Evolutionary conservation across 2,113 vertebrate species (phyloP).

Genomic region (Toxostoma redivivum): DNA sequence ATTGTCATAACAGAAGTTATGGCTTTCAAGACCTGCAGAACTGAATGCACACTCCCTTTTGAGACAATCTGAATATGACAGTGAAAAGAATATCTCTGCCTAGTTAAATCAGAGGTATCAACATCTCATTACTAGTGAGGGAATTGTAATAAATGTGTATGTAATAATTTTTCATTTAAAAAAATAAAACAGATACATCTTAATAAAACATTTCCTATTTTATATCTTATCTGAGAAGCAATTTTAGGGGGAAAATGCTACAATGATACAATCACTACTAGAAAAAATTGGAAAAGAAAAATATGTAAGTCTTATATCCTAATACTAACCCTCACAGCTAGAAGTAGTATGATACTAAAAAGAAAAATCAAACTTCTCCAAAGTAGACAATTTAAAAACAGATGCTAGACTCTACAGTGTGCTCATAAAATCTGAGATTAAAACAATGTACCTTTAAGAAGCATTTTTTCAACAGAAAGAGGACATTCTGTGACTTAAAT

Average conservation of each 20-base stretch:
- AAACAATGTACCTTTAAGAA: constrained; percentile 10
- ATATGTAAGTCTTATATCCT: fast-evolving
- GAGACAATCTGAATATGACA: background rate
- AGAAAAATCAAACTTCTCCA: background rate
- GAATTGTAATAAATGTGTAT: background rate
- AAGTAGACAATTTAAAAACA: background rate
- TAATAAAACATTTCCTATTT: background rate
- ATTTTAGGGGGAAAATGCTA: background rate
- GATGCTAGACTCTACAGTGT: background rate
- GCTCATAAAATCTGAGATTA: background rate
- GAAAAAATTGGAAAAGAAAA: background rate
- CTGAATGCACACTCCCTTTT: background rate
- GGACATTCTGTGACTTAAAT: constrained; percentile 5
- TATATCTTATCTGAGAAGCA: background rate
- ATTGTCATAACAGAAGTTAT: background rate
- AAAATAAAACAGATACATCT: background rate
- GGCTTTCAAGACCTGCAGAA: background rate
- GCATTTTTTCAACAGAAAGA: background rate
- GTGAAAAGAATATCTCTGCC: background rate
- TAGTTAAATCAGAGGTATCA: background rate
- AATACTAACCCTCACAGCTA: background rate
- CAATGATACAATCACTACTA: background rate
- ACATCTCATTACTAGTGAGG: background rate
- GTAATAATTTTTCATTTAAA: background rate
- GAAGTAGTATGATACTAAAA: background rate